These are phyloP conservation scores for Eulemur rubriventer DNA, from an alignment of 2,797 vertebrate species.

Conservation along the genomic window DNA sequence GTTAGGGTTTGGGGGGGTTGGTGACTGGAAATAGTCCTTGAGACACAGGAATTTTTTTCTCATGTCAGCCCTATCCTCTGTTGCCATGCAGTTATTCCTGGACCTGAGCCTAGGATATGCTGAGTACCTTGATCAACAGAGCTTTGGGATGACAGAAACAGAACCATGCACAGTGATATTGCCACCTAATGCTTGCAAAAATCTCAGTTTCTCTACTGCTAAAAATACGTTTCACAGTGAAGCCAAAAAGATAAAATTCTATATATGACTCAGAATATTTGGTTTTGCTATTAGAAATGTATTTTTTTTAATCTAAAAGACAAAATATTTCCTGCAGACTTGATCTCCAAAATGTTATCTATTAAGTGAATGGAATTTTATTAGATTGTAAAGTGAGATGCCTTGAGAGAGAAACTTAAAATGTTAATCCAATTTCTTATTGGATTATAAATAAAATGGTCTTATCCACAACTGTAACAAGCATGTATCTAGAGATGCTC, in stretches of 20 bases:
- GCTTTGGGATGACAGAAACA: not conserved
- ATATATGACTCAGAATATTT: not conserved
- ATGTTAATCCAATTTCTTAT: slow-evolving; percentile 56
- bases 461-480: slow-evolving; percentile 49
- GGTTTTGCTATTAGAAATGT: not conserved
- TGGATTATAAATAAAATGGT: slow-evolving; percentile 71
- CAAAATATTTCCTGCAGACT: not conserved
- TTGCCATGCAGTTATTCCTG: no score
- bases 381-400: not conserved
- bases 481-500: slow-evolving; percentile 57
- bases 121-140: not conserved
- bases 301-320: slow-evolving; percentile 29
- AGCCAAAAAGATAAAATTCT: not conserved
- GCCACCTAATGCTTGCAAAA: not conserved
- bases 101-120: not conserved
- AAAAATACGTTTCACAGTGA: not conserved
- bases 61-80: rapidly evolving
- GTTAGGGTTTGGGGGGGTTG: not conserved
- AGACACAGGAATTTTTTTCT: not conserved
- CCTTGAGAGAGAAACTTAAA: slow-evolving; percentile 44
- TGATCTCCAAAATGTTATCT: not conserved
- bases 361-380: not conserved
- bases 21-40: not conserved
- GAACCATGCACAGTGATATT: rapidly evolving
- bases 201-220: not conserved